Conservation (phyloP, 2,888 invertebrate species). For the Agrotis clavis region DNA sequence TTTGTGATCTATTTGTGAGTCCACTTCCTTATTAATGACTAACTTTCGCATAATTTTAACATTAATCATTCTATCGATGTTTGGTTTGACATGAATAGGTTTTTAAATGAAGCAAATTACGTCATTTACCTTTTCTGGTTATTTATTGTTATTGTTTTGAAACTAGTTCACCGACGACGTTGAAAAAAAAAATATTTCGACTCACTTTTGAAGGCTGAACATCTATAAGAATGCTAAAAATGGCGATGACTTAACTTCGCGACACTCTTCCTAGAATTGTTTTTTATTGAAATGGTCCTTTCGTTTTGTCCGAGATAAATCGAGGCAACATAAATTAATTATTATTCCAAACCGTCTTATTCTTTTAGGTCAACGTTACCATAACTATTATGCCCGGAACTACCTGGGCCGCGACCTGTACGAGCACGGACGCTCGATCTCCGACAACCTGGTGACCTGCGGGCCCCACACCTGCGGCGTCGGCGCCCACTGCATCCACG, state of each 20-base stretch:
- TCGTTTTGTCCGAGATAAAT: not conserved
- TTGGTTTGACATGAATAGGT: conserved; percentile 24
- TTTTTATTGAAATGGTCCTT: not conserved
- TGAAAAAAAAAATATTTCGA: conserved; percentile 10
- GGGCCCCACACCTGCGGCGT: conserved; percentile 92
- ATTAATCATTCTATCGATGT: conserved; percentile 31
- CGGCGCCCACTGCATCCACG: conserved; percentile 93
- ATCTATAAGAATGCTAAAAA: not conserved
- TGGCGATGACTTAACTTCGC: not conserved
- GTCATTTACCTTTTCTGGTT: conserved; percentile 22
- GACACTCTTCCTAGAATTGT: not conserved
- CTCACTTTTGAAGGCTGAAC: not conserved
- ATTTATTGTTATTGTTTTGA: conserved; percentile 32
- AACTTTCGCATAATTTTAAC: conserved; percentile 37
- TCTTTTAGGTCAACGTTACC: conserved; percentile 81
- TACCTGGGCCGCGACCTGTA: conserved; percentile 83
- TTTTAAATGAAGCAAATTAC: conserved; percentile 23
- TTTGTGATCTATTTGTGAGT: conserved; percentile 53
- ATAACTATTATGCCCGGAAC: conserved; percentile 78
- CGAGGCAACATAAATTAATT: not conserved
- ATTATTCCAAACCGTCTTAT: not conserved
- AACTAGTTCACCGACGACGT: conserved; percentile 3
- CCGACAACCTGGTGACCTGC: conserved; percentile 88
- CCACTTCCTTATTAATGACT: conserved; percentile 47
- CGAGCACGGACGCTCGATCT: conserved; percentile 86